Percentiles rank a stretch among this genome's conserved stretches.
phyloP scores from a whole-genome alignment of 2,113 vertebrate species.

The Otus sunia region DNA sequence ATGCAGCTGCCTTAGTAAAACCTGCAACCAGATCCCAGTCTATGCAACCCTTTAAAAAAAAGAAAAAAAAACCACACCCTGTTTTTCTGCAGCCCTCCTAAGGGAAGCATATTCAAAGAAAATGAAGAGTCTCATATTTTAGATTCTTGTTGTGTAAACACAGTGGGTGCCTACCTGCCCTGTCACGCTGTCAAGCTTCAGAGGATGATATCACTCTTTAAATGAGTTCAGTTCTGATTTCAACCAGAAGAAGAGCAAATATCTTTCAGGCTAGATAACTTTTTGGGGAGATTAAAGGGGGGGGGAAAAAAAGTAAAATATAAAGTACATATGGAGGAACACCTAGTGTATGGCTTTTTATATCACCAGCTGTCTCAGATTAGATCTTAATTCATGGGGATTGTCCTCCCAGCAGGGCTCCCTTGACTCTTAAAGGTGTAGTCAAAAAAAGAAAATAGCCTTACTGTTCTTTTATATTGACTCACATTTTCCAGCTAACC shows the following conservation, averaged over 20 bases:
- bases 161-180: conserved; percentile 28
- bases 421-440: background rate
- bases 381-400: background rate
- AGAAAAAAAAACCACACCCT: background rate
- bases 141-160: conserved; percentile 29
- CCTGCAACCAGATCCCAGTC: background rate
- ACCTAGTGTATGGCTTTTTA: rapidly evolving
- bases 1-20: conserved; percentile 49
- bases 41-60: background rate
- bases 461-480: background rate
- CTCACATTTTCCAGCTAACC: background rate
- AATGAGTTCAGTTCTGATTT: conserved; percentile 19
- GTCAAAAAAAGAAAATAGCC: background rate
- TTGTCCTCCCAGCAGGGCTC: background rate
- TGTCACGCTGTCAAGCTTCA: background rate
- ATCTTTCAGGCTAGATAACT: background rate
- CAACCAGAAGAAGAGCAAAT: background rate
- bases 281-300: background rate
- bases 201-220: conserved; percentile 1
- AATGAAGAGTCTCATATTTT: conserved; percentile 40
- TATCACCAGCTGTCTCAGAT: background rate
- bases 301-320: background rate
- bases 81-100: conserved; percentile 32
- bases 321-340: background rate
- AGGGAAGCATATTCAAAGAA: conserved; percentile 60